A percentile compares a stretch with the other conserved stretches of the same genome.
Conservation (phyloP, 2,888 invertebrate genomes). For the Xestia xanthographa region DNA sequence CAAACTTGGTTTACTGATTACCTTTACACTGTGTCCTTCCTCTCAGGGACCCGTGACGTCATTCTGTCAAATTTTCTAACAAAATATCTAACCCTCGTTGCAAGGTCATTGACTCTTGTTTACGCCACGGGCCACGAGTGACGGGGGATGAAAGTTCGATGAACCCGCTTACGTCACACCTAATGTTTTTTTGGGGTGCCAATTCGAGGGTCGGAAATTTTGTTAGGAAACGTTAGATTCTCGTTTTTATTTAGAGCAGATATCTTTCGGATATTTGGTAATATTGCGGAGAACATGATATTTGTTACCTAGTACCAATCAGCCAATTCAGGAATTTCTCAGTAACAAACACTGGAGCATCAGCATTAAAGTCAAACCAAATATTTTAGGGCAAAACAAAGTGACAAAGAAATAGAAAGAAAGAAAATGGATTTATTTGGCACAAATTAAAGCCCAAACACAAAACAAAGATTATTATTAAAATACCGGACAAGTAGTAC, state of each 20-base stretch:
- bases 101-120: slow-evolving; percentile 70
- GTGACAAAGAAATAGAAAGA: too few relatives aligned
- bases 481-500: too few relatives aligned
- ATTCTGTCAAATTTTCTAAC: slow-evolving; percentile 53
- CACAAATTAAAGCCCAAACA: too few relatives aligned
- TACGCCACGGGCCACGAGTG: slow-evolving; percentile 39
- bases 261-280: neutral
- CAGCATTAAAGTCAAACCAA: too few relatives aligned
- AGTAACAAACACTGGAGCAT: too few relatives aligned
- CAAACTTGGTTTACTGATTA: neutral
- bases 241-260: slow-evolving; percentile 3
- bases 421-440: too few relatives aligned
- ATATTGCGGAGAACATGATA: neutral
- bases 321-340: neutral
- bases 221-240: slow-evolving; percentile 29
- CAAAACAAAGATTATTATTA: too few relatives aligned
- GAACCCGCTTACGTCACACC: slow-evolving; percentile 71
- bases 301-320: neutral
- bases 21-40: neutral
- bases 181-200: slow-evolving; percentile 64
- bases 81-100: slow-evolving; percentile 66
- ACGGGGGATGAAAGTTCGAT: slow-evolving; percentile 63
- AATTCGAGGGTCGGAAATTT: slow-evolving; percentile 49
- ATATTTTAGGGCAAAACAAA: too few relatives aligned
- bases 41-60: slow-evolving; percentile 9